Conservation (phyloP, 2,113 vertebrate species). For the Neotragus moschatus region DNA sequence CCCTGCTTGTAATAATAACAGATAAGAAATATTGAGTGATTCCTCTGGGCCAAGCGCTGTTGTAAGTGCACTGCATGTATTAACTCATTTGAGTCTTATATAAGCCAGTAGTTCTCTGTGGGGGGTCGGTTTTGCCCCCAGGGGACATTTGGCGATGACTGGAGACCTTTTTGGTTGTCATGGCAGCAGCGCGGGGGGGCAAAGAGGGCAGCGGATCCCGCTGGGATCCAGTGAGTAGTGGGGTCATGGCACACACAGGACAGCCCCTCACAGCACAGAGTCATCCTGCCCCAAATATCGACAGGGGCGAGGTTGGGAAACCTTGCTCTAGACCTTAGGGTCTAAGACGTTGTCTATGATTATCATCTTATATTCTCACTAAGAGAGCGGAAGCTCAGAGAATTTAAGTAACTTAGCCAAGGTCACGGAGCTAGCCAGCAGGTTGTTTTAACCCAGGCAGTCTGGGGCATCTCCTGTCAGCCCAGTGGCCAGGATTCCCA, state of each 20-base stretch:
- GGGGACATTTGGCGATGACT: neutral
- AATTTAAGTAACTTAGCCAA: neutral
- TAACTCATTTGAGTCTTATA: neutral
- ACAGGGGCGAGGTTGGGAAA: neutral
- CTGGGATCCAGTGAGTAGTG: neutral
- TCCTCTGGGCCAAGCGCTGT: neutral
- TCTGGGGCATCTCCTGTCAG: neutral
- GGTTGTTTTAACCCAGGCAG: neutral
- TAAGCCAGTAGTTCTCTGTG: neutral
- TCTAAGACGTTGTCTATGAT: neutral
- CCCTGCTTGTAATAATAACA: neutral
- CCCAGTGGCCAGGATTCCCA: neutral
- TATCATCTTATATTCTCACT: neutral
- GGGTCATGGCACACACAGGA: neutral
- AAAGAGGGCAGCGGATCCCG: neutral
- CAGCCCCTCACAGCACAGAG: neutral
- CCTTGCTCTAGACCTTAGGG: neutral
- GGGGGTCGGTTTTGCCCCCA: neutral
- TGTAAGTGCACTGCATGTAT: neutral
- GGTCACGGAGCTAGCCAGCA: neutral
- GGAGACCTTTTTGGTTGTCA: neutral
- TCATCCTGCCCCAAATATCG: neutral
- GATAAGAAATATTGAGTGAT: neutral
- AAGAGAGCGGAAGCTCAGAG: neutral
- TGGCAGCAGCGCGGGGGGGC: fast-evolving